Percentiles rank a stretch among this genome's conserved stretches.
These are phyloP conservation scores for human DNA, from an alignment of 2,113 vertebrate genomes.

Conservation along the genomic window GRCh38 chr5:140352001-140352500, in stretches of 20 bases:
- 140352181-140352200: not conserved
- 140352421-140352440: no score
- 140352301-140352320: not conserved
- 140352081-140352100: not conserved
- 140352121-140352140: slow-evolving; percentile 10
- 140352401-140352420: not conserved
- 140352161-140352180: not conserved
- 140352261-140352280: not conserved
- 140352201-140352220: not conserved
- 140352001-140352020: not conserved
- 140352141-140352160: slow-evolving; percentile 3
- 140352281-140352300: slow-evolving; percentile 15
- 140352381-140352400: not conserved
- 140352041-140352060: slow-evolving; percentile 9
- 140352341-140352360: not conserved
- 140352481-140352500: no score
- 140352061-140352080: slow-evolving; percentile 8
- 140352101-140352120: slow-evolving; percentile 7
- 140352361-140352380: not conserved
- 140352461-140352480: no score
- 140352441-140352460: no score
- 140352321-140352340: slow-evolving; percentile 5
- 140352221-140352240: not conserved
- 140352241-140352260: not conserved
- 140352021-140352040: not conserved